A percentile compares a stretch with the other conserved stretches of the same genome.
These are phyloP conservation scores for Taxidea taxus DNA, from an alignment of 2,113 vertebrate species.

Conservation along the genomic window DNA sequence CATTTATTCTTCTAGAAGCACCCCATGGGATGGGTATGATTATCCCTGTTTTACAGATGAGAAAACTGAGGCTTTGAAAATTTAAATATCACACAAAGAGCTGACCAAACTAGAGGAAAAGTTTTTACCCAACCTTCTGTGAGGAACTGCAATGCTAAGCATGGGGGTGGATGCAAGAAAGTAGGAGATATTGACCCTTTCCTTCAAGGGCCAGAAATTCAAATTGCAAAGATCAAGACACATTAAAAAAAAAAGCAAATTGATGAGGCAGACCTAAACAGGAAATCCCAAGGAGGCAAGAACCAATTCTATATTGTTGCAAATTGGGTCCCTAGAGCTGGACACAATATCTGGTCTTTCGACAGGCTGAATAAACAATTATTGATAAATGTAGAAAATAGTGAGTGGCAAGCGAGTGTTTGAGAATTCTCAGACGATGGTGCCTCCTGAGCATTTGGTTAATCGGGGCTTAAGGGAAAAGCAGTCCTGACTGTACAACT, in stretches of 20 bases:
- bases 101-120: neutral
- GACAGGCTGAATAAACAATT: neutral
- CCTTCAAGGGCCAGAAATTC: neutral
- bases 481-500: neutral
- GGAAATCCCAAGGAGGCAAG: neutral
- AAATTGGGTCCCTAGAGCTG: neutral
- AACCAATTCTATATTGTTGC: neutral
- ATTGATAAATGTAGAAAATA: neutral
- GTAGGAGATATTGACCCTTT: neutral
- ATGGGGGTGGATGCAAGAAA: neutral
- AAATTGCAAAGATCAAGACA: neutral
- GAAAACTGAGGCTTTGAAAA: neutral
- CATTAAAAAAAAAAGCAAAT: neutral
- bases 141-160: neutral
- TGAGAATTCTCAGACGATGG: neutral
- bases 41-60: neutral
- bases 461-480: neutral
- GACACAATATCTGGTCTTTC: neutral
- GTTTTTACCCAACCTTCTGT: neutral
- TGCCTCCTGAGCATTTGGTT: neutral
- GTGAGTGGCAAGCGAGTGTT: neutral
- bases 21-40: too few relatives aligned
- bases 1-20: neutral
- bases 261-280: neutral
- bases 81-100: neutral